Evolutionary conservation across 2,888 invertebrate species (phyloP).

Genomic region (Dynastes maya): DNA sequence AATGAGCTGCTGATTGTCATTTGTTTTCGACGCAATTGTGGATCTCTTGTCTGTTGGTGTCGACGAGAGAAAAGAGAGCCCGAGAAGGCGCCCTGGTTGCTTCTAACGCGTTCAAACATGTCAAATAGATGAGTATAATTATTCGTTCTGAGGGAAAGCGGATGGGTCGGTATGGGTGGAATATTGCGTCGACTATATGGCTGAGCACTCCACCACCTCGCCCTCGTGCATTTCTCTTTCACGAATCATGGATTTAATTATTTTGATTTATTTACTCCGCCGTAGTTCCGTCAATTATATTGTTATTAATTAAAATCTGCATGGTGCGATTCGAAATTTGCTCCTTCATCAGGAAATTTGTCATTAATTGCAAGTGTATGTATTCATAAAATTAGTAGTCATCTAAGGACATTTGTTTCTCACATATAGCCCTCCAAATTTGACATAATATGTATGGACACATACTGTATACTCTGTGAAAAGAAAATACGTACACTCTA

Average conservation of each 20-base stretch:
- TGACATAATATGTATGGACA: too few relatives aligned
- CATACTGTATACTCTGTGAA: too few relatives aligned
- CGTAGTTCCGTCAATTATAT: slow-evolving; percentile 40
- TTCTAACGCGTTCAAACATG: slow-evolving; percentile 65
- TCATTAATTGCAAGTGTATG: too few relatives aligned
- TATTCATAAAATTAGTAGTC: too few relatives aligned
- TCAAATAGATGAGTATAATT: slow-evolving; percentile 68
- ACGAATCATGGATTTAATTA: slow-evolving; percentile 47
- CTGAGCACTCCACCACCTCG: background rate
- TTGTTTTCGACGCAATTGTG: slow-evolving; percentile 69
- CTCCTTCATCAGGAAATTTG: background rate
- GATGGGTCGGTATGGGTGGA: slow-evolving; percentile 10
- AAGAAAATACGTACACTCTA: too few relatives aligned
- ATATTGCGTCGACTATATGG: slow-evolving; percentile 9
- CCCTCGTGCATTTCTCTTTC: slow-evolving; percentile 23
- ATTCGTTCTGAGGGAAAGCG: slow-evolving; percentile 53
- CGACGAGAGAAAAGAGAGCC: slow-evolving; percentile 51
- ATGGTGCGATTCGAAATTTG: background rate
- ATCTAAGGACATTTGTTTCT: too few relatives aligned
- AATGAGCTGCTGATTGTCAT: slow-evolving; percentile 70
- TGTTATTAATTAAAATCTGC: slow-evolving; percentile 29
- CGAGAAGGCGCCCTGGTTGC: slow-evolving; percentile 20
- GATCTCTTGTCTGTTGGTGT: slow-evolving; percentile 64
- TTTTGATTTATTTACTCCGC: slow-evolving; percentile 48
- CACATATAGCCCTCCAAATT: too few relatives aligned